phyloP scores from a whole-genome alignment of 1,140 invertebrate genomes.

The Caenorhabditis brenneri region DNA sequence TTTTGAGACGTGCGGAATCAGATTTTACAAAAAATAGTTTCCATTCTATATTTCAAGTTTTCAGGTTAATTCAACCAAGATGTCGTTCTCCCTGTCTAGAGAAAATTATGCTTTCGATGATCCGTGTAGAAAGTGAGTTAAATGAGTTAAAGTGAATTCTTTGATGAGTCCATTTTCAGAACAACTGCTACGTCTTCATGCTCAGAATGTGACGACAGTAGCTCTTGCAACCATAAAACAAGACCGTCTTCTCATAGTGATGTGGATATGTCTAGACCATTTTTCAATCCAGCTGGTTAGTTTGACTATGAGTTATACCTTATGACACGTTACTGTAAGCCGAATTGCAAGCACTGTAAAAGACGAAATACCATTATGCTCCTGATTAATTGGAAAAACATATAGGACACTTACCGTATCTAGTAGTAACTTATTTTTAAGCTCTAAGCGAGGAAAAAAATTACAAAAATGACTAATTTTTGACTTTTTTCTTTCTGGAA shows the following conservation, averaged over 20 bases:
- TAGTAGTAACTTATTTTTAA: too few relatives aligned
- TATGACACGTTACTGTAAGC: neutral
- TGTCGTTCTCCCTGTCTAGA: neutral
- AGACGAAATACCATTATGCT: too few relatives aligned
- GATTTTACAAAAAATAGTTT: neutral
- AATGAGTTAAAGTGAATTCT: neutral
- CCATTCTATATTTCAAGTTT: neutral
- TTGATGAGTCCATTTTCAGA: neutral
- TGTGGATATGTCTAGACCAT: conserved; percentile 22
- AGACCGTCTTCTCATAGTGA: neutral
- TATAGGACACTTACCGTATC: too few relatives aligned
- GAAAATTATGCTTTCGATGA: conserved; percentile 35
- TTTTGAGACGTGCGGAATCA: neutral
- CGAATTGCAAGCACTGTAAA: too few relatives aligned
- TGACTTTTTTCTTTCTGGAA: too few relatives aligned
- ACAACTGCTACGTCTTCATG: neutral
- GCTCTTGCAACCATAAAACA: neutral
- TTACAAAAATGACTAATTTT: too few relatives aligned
- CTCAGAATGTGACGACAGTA: neutral
- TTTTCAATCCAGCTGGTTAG: conserved; percentile 34
- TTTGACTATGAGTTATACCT: too few relatives aligned
- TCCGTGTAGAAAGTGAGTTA: conserved; percentile 22
- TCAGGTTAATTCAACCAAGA: conserved; percentile 21
- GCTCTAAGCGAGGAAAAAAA: too few relatives aligned
- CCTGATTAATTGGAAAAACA: too few relatives aligned